These are phyloP conservation scores for Acanthaster planci DNA, from an alignment of 35 echinoderm and acorn worm genomes.

Conservation along the genomic window DNA sequence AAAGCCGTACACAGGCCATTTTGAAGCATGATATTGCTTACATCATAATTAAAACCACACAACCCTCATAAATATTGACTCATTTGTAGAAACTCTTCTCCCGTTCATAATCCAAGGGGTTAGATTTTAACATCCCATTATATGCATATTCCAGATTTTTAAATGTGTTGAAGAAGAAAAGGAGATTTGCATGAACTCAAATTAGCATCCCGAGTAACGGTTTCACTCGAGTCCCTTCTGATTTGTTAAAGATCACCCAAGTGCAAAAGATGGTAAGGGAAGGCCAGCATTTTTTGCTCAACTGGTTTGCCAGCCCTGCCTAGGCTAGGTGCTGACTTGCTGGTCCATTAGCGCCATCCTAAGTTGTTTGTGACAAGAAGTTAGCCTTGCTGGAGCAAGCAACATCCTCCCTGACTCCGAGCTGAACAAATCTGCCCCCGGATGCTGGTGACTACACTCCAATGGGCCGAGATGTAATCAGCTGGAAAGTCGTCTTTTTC, in stretches of 20 bases:
- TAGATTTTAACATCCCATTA: too few species aligned
- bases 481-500: neutral
- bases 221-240: neutral
- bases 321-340: neutral
- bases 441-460: neutral
- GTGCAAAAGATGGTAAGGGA: neutral
- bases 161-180: too few species aligned
- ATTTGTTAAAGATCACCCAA: constrained; percentile 1
- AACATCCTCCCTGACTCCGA: too few species aligned
- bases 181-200: too few species aligned
- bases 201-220: neutral
- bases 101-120: too few species aligned
- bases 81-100: too few species aligned
- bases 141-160: too few species aligned
- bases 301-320: neutral
- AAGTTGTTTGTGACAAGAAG: constrained; percentile 10
- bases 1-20: too few species aligned
- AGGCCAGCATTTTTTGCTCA: constrained; percentile 5
- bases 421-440: constrained; percentile 1
- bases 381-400: neutral
- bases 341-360: constrained; percentile 8
- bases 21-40: too few species aligned
- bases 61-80: too few species aligned
- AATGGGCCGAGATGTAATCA: neutral
- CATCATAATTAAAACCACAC: too few species aligned